Evolutionary conservation across 30 jellyfish, hydroid and myxozoan genomes (phyloP), one percentile per base, ranked within the genome.

Genomic region (Aurelia coerulea): DNA sequence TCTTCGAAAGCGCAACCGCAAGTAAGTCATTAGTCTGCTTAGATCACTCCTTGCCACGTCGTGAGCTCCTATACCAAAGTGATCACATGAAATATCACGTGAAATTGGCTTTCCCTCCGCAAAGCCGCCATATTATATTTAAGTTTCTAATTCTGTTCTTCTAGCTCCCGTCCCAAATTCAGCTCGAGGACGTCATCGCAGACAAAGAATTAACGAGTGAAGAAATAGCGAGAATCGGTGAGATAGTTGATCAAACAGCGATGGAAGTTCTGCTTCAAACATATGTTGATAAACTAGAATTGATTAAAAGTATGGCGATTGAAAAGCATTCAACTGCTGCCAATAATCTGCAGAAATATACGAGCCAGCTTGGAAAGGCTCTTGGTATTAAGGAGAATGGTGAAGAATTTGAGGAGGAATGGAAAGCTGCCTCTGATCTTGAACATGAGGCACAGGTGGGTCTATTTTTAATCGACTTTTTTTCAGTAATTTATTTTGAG

Each of bases 401-500:
- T 2, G 88, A 65, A 37, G 73, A 65, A 19, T 88, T 63, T 65
- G 91, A 88, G 42, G 63, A 62, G 13, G 81, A 73, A n/a, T 89
- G 97, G 97, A 60, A 73, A 64, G 86, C 81, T 10, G 73, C 93
- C 14, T 63, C 95, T 16, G 81, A 78, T 11, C 82, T 83, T 8
- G 99, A 94, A 78, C 91, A 79, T 15, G 62, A 63, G 42, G 79
- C 97, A 11, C 96, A 88, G 87, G 89, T 73, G 7, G 10, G 87
- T 53, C 10, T 5, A 0, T 53, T 59, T 46, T 0, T 18, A 29
- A 39, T 46, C 15, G 4, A 16, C 1, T 9, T 7, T 16, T 0
- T 46, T 0, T 46, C 15, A 34, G 0, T 1, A 34, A 2, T 32
- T 16, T 29, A 10, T 65, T 65, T 65, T 65, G 37, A 12, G 37